Conservation (phyloP, 2,888 invertebrate genomes). For the Andrena praecox region DNA sequence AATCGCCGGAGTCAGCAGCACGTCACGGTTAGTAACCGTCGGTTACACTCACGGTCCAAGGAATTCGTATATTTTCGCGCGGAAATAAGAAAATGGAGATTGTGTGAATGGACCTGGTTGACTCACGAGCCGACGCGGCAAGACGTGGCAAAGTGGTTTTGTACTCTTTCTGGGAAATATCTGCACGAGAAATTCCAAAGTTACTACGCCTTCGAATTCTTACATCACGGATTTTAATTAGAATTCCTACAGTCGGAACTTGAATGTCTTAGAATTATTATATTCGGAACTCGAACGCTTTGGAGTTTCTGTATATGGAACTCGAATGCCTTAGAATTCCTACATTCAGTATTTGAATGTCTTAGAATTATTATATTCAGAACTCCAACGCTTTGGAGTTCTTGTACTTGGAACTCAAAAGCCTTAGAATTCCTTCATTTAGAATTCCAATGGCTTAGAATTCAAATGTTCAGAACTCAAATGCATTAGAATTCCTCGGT, state of each 20-base stretch:
- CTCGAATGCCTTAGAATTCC: too few species aligned
- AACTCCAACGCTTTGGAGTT: too few species aligned
- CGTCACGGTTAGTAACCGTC: background rate
- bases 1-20: background rate
- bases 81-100: background rate
- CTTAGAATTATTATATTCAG: background rate
- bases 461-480: background rate
- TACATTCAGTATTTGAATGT: background rate
- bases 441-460: too few species aligned
- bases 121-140: background rate
- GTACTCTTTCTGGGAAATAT: background rate
- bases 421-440: too few species aligned
- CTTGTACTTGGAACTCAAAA: too few species aligned
- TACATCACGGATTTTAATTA: too few species aligned
- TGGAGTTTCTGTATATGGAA: background rate
- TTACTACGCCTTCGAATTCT: background rate
- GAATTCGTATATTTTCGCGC: background rate
- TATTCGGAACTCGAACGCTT: background rate
- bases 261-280: too few species aligned
- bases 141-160: background rate
- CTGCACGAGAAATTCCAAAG: background rate
- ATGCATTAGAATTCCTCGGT: background rate
- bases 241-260: too few species aligned
- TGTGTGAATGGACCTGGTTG: background rate
- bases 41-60: background rate